Conservation (phyloP, 2,888 invertebrate genomes). For the Drepana falcataria region DNA sequence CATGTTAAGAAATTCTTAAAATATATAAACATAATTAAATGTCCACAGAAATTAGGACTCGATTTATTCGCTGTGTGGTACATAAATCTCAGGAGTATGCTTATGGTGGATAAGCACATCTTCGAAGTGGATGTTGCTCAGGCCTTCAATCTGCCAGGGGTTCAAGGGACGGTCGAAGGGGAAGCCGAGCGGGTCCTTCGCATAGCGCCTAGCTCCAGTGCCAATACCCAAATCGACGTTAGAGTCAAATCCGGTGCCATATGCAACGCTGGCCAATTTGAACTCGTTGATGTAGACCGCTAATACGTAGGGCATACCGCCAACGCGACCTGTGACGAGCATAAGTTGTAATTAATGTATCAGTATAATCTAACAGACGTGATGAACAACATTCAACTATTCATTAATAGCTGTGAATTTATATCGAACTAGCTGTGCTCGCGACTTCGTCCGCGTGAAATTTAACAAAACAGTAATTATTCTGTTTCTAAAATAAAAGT, state of each 20-base stretch:
- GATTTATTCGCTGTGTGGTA: constrained; percentile 37
- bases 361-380: no score
- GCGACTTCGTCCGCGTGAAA: no score
- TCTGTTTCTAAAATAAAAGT: no score
- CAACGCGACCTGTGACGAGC: constrained; percentile 43
- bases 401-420: no score
- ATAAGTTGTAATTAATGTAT: neutral
- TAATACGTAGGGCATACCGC: constrained; percentile 80
- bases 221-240: constrained; percentile 70
- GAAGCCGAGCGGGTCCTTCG: constrained; percentile 73
- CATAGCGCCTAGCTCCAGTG: constrained; percentile 50
- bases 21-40: no score
- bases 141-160: constrained; percentile 42
- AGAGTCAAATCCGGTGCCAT: constrained; percentile 62
- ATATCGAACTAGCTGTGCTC: no score
- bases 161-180: constrained; percentile 77
- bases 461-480: no score
- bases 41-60: no score
- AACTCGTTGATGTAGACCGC: constrained; percentile 79
- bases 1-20: no score
- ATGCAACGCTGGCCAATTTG: constrained; percentile 54
- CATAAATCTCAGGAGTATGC: constrained; percentile 50
- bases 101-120: constrained; percentile 77
- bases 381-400: no score
- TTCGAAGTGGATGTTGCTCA: constrained; percentile 68